phyloP scores from a whole-genome alignment of 2,113 vertebrate genomes.

The Morphnarchus princeps region DNA sequence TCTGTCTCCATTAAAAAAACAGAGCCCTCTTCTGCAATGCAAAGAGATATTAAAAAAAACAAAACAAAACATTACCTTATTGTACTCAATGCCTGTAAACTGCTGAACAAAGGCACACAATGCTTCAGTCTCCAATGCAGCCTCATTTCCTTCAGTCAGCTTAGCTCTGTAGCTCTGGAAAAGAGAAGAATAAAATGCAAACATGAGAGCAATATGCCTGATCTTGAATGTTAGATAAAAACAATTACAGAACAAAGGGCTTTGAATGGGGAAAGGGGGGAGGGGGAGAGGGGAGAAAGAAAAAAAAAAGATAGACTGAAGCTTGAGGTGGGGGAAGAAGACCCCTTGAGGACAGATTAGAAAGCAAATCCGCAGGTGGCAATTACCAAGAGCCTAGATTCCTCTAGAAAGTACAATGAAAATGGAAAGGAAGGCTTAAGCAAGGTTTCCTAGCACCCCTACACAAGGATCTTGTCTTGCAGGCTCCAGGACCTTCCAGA shows the following conservation, averaged over 20 bases:
- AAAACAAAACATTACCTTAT: conserved; percentile 73
- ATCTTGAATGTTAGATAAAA: not conserved
- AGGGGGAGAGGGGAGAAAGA: fast-evolving
- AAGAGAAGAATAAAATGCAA: not conserved
- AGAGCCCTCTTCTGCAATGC: not conserved
- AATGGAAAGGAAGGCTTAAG: not conserved
- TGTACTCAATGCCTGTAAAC: conserved; percentile 82
- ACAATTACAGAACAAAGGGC: not conserved
- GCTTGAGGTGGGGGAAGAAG: not conserved
- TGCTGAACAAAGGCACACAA: conserved; percentile 91
- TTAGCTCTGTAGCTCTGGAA: conserved; percentile 89
- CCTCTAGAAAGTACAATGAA: not conserved
- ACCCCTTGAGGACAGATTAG: not conserved
- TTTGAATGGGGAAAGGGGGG: not conserved
- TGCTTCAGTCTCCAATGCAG: conserved; percentile 87
- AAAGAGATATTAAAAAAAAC: not conserved
- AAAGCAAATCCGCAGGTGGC: not conserved
- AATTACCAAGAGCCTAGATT: not conserved
- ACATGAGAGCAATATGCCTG: fast-evolving
- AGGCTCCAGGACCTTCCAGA: not conserved
- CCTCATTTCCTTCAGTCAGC: conserved; percentile 85
- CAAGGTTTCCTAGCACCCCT: not conserved
- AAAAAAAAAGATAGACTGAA: not conserved
- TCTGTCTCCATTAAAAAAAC: not conserved
- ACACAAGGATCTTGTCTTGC: not conserved